Evolutionary conservation across 2,888 invertebrate species (phyloP).

Genomic region (Andrena chrysosceles): DNA sequence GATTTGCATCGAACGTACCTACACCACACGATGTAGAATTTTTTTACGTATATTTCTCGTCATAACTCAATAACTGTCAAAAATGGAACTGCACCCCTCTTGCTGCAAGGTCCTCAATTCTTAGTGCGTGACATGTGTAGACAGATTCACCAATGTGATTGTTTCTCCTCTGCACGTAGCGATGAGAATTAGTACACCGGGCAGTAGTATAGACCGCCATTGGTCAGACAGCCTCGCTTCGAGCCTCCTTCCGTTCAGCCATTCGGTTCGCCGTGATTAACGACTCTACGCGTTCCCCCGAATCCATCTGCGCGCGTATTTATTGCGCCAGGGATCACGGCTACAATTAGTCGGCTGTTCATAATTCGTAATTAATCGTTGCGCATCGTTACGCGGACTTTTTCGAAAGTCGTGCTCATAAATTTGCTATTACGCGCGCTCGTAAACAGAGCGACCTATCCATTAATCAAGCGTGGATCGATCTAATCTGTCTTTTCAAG

Average conservation of each 20-base stretch:
- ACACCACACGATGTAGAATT: too few species aligned
- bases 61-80: too few species aligned
- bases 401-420: conserved; percentile 22
- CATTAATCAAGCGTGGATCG: not conserved
- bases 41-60: too few species aligned
- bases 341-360: conserved; percentile 54
- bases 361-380: conserved; percentile 60
- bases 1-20: too few species aligned
- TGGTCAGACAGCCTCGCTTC: conserved; percentile 25
- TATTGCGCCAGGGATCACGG: conserved; percentile 35
- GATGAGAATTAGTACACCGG: conserved; percentile 60
- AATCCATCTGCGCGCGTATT: conserved; percentile 50
- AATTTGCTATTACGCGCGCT: not conserved
- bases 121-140: too few species aligned
- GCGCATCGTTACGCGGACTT: conserved; percentile 10
- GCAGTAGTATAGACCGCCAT: conserved; percentile 35
- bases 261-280: conserved; percentile 56
- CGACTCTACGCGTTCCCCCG: conserved; percentile 30
- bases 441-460: not conserved
- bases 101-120: too few species aligned
- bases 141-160: too few species aligned
- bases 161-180: not conserved
- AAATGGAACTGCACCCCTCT: too few species aligned
- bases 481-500: not conserved
- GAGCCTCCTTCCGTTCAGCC: conserved; percentile 35